Evolutionary conservation across 2,888 invertebrate species (phyloP).

Genomic region (Asteroscopus sphinx): DNA sequence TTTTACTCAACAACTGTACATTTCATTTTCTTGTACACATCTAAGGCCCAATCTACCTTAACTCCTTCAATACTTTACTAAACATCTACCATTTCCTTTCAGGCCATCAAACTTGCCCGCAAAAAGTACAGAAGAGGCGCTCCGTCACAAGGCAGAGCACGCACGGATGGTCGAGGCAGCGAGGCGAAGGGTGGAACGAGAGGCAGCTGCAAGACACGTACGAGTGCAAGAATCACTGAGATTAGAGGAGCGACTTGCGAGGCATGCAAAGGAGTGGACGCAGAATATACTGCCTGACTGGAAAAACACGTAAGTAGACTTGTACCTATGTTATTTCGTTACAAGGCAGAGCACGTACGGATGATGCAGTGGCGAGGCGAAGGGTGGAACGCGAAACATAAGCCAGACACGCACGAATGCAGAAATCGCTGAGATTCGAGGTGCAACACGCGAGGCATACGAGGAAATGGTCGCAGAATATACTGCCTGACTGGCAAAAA

Average conservation of each 20-base stretch:
- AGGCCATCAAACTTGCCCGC: conserved; percentile 95
- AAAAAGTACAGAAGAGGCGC: conserved; percentile 94
- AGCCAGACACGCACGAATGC: conserved; percentile 91
- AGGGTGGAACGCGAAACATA: conserved; percentile 93
- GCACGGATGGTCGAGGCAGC: conserved; percentile 95
- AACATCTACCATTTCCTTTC: conserved; percentile 53
- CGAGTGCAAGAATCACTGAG: conserved; percentile 93
- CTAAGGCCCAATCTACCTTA: neutral
- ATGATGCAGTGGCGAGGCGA: too few species aligned
- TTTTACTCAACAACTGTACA: too few species aligned
- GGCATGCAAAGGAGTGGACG: conserved; percentile 91
- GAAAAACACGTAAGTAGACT: conserved; percentile 91
- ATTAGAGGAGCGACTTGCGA: conserved; percentile 91
- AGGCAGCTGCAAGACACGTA: conserved; percentile 92
- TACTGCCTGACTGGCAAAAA: too few species aligned
- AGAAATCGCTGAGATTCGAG: too few species aligned
- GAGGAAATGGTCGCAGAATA: too few species aligned
- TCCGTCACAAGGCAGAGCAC: conserved; percentile 94
- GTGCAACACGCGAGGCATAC: too few species aligned
- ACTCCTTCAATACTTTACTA: neutral
- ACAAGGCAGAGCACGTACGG: too few species aligned
- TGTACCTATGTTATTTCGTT: too few species aligned
- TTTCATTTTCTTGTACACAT: too few species aligned
- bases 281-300: conserved; percentile 94
- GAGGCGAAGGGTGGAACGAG: conserved; percentile 92